Percentiles rank a stretch among this genome's conserved stretches.
Evolutionary conservation across 1,140 invertebrate genomes (phyloP).

Genomic region (Bacillus rossius): DNA sequence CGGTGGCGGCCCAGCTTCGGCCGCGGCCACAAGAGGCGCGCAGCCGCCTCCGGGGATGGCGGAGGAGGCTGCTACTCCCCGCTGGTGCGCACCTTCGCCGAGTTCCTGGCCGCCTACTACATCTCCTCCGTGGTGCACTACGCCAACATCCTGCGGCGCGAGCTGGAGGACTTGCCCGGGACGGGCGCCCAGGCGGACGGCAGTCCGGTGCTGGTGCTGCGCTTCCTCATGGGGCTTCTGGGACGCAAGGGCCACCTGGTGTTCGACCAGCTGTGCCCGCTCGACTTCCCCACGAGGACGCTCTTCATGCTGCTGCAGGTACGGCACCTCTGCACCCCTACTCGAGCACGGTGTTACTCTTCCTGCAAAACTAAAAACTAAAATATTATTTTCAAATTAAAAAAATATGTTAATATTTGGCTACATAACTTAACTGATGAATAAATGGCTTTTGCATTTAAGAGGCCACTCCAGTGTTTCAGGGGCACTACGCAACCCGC

Average conservation of each 20-base stretch:
- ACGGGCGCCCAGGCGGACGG: constrained; percentile 12
- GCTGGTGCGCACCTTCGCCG: constrained; percentile 45
- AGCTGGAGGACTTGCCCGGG: constrained; percentile 46
- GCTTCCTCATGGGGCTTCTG: constrained; percentile 45
- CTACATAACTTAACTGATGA: no score
- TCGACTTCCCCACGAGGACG: constrained; percentile 45
- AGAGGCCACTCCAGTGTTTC: no score
- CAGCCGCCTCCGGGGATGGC: no score
- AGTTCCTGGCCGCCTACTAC: constrained; percentile 51
- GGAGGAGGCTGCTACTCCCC: constrained; percentile 44
- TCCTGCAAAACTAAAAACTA: no score
- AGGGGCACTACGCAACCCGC: no score
- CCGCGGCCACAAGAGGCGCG: constrained; percentile 30
- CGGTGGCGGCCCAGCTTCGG: constrained; percentile 38
- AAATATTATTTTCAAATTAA: no score
- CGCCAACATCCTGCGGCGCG: constrained; percentile 45
- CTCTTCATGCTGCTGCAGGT: constrained; percentile 46
- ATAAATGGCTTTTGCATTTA: no score
- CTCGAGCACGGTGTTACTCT: no score
- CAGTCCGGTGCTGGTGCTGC: constrained; percentile 34
- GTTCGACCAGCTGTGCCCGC: constrained; percentile 43
- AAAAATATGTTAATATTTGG: no score
- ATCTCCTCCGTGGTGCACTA: constrained; percentile 47
- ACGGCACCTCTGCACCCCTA: no score
- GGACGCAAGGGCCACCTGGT: constrained; percentile 44